A percentile compares a stretch with the other conserved stretches of the same genome.
Evolutionary conservation across 2,888 invertebrate species (phyloP).

Genomic region (Cryptus armator): DNA sequence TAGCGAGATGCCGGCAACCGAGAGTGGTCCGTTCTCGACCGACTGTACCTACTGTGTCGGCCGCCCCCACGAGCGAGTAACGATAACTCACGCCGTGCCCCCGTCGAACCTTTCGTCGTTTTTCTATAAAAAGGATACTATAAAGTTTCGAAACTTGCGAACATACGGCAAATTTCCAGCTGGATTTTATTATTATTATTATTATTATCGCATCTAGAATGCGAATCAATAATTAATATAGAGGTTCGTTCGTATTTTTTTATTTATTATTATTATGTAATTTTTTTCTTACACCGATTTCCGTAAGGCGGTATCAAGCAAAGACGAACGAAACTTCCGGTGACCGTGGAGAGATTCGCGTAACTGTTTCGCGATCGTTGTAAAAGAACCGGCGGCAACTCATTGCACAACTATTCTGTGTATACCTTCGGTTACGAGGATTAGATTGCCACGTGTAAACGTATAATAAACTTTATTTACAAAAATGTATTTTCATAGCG

Average conservation of each 20-base stretch:
- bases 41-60: slow-evolving; percentile 30
- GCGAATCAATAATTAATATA: neutral
- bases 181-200: neutral
- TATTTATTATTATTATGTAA: neutral
- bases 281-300: neutral
- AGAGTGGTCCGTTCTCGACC: slow-evolving; percentile 34
- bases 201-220: neutral
- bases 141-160: slow-evolving; percentile 13
- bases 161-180: neutral
- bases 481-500: neutral
- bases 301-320: neutral
- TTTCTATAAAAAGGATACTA: neutral
- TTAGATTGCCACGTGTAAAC: slow-evolving; percentile 4
- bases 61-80: slow-evolving; percentile 26
- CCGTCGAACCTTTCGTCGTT: slow-evolving; percentile 5
- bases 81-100: slow-evolving; percentile 27
- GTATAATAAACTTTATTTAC: neutral
- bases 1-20: slow-evolving; percentile 48
- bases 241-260: neutral
- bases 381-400: neutral
- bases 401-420: neutral
- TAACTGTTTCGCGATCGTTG: neutral
- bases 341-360: slow-evolving; percentile 11
- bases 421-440: neutral
- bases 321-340: neutral